Evolutionary conservation across 2,797 vertebrate species (phyloP), one percentile per base, ranked within the genome.

Genomic region (Balearica regulorum): DNA sequence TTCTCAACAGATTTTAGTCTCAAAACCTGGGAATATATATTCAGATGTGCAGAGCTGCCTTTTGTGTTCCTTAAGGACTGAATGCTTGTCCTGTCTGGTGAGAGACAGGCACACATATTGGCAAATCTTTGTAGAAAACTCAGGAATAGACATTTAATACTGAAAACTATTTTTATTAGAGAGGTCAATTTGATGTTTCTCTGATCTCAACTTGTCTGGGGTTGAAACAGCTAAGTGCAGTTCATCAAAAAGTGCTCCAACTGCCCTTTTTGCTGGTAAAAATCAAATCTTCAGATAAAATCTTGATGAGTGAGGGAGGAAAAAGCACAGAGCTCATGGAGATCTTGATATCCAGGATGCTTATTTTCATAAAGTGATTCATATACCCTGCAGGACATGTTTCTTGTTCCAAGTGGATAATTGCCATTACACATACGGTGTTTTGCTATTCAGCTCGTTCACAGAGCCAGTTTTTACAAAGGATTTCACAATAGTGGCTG

Each of bases 371-470:
- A 2, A 68, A 51, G 29, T 70, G 87, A 60, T 37, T 89, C 64
- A 94, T 68, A 83, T 37, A 53, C 73, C 84, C 82, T 13, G 46
- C 72, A 75, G 90, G 85, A 87, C 75, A n/a, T 19, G 3, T 37
- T 54, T 31, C 71, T 73, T 71, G 33, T 89, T 90, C 91, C 86
- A 64, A 37, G 54, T 71, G 89, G 90, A 82, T 75, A 20, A 31
- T 48, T 93, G 83, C 83, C 73, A 46, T 84, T 84, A 73, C 70
- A 83, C 26, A 4, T 89, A 89, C 73, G 73, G 61, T 48, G 68
- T 57, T 95, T 72, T 91, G 81, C 84, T 89, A 73, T 72, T 83
- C 87, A 76, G 54, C 78, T 85, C 90, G 77, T 18, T 79, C 81
- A 66, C 77, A 82, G 91, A 66, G 89, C 46, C 89, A 80, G 25